phyloP scores from a whole-genome alignment of 2,797 vertebrate genomes.

The Ispidina lecontei region DNA sequence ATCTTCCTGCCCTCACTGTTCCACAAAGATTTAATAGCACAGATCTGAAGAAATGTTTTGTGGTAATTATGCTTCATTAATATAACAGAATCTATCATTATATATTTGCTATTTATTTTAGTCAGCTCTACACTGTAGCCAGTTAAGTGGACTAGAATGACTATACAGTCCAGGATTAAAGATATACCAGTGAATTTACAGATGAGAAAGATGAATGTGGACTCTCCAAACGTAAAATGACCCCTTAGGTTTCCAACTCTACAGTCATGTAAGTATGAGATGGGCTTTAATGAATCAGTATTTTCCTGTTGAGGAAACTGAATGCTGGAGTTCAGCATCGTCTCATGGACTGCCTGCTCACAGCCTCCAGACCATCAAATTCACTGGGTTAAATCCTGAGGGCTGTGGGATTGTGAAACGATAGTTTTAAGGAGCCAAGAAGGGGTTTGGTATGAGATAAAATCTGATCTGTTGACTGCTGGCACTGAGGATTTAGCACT shows the following conservation, averaged over 20 bases:
- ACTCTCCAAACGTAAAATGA: not conserved
- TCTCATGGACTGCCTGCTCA: not conserved
- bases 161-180: not conserved
- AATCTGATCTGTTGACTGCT: not conserved
- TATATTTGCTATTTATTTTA: not conserved
- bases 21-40: not conserved
- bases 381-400: not conserved
- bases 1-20: not conserved
- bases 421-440: not conserved
- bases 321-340: not conserved
- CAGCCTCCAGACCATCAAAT: not conserved
- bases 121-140: not conserved
- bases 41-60: not conserved
- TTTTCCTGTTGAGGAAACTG: not conserved
- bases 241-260: not conserved
- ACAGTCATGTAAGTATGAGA: not conserved
- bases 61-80: not conserved
- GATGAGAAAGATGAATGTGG: not conserved
- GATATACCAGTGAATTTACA: not conserved
- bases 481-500: not conserved
- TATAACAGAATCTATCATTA: not conserved
- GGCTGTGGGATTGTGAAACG: not conserved
- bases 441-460: not conserved
- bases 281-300: not conserved
- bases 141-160: not conserved